phyloP scores from a whole-genome alignment of 2,888 invertebrate genomes.

The Bruchidius siliquastri region DNA sequence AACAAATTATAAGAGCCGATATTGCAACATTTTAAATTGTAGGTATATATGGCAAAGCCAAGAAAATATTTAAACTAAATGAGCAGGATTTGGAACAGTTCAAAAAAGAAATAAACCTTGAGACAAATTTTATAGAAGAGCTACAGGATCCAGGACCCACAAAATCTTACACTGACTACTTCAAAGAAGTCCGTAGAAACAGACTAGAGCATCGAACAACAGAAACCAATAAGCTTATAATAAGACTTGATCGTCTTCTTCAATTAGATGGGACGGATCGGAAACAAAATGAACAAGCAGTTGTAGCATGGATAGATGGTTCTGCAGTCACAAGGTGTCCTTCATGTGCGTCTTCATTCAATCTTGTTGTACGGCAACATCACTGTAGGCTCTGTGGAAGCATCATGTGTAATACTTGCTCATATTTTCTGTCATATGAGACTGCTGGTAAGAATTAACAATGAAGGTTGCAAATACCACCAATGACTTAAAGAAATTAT shows the following conservation, averaged over 20 bases:
- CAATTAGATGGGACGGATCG: conserved; percentile 66
- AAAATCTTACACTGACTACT: conserved; percentile 67
- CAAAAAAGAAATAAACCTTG: conserved; percentile 47
- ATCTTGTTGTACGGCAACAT: conserved; percentile 83
- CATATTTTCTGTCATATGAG: conserved; percentile 73
- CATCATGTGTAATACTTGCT: conserved; percentile 89
- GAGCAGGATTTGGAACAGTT: conserved; percentile 61
- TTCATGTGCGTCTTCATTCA: conserved; percentile 84
- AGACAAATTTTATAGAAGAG: conserved; percentile 48
- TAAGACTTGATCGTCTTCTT: conserved; percentile 86
- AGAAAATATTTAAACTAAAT: conserved; percentile 75
- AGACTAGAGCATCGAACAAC: conserved; percentile 84
- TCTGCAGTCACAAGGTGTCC: conserved; percentile 85
- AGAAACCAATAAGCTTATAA: conserved; percentile 93
- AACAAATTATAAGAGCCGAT: too few species aligned
- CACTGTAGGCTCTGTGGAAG: conserved; percentile 95
- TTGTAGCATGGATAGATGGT: conserved; percentile 93
- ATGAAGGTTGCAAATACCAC: too few species aligned
- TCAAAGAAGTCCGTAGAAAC: conserved; percentile 61
- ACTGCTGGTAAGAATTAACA: conserved; percentile 63
- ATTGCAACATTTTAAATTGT: conserved; percentile 8
- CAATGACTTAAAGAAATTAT: too few species aligned
- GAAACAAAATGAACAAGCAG: conserved; percentile 68
- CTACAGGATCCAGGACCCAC: conserved; percentile 63
- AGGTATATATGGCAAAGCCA: conserved; percentile 81